A percentile compares a stretch with the other conserved stretches of the same genome.
Conservation (phyloP, 2,888 invertebrate genomes). For the Ochropleura plecta region DNA sequence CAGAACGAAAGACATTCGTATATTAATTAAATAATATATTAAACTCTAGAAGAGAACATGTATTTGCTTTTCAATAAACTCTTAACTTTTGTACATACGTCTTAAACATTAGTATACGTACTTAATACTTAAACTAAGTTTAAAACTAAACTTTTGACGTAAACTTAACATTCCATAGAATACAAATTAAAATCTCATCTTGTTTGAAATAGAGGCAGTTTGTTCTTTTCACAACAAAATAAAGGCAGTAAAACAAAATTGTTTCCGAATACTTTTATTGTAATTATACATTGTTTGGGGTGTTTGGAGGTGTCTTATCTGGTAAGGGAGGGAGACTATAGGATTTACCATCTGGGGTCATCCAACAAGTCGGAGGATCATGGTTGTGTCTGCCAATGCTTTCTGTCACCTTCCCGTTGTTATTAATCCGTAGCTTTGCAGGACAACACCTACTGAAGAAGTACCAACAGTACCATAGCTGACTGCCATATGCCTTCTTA, state of each 20-base stretch:
- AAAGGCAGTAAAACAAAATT: constrained; percentile 65
- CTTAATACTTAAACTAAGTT: constrained; percentile 56
- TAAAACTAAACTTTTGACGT: constrained; percentile 54
- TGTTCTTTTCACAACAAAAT: constrained; percentile 68
- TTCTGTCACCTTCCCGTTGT: constrained; percentile 86
- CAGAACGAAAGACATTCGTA: constrained; percentile 34
- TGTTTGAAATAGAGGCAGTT: constrained; percentile 73
- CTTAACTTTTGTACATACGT: constrained; percentile 54
- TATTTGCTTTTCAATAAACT: constrained; percentile 49
- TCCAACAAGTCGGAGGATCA: constrained; percentile 88
- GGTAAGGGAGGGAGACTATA: constrained; percentile 85
- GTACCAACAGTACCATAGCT: constrained; percentile 89
- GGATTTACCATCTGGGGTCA: constrained; percentile 88
- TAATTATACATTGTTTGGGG: constrained; percentile 67
- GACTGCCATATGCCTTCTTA: constrained; percentile 89
- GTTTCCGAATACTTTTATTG: constrained; percentile 72
- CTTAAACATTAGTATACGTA: constrained; percentile 53
- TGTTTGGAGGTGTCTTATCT: constrained; percentile 71
- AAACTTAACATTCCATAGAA: constrained; percentile 66
- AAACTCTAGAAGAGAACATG: constrained; percentile 44
- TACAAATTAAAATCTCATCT: constrained; percentile 73
- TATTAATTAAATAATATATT: constrained; percentile 48
- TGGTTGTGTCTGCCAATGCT: constrained; percentile 87
- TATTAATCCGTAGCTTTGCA: constrained; percentile 86
- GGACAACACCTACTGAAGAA: constrained; percentile 89